Conservation (phyloP, 2,888 invertebrate species). For the Cheiracanthium punctorium region DNA sequence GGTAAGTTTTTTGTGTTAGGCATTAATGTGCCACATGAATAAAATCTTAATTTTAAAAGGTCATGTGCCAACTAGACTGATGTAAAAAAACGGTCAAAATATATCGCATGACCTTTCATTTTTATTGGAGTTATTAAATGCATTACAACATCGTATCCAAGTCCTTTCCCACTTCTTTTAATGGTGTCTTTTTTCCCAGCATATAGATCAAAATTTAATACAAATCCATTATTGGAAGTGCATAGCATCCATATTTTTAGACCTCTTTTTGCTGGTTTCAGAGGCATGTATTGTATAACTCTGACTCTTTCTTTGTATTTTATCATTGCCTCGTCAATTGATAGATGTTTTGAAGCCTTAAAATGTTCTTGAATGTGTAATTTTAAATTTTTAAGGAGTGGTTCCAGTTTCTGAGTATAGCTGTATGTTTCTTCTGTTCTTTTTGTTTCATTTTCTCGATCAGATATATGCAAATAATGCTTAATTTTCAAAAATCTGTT, state of each 20-base stretch:
- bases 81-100: not conserved
- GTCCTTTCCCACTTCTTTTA: too few species aligned
- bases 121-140: too few species aligned
- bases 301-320: not conserved
- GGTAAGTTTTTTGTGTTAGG: not conserved
- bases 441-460: not conserved
- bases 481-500: not conserved
- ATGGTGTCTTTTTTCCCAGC: too few species aligned
- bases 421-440: not conserved
- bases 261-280: not conserved
- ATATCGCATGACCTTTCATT: too few species aligned
- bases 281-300: not conserved
- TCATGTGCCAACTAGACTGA: not conserved
- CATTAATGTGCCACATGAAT: not conserved
- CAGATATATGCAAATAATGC: not conserved
- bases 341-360: not conserved
- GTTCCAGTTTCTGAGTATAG: not conserved
- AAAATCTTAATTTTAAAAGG: not conserved
- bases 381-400: not conserved
- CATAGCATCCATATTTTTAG: not conserved
- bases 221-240: not conserved
- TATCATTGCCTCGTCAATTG: not conserved
- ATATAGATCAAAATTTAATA: too few species aligned
- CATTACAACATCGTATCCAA: too few species aligned
- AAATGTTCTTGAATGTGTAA: not conserved